These are phyloP conservation scores for Zele albiditarsus DNA, from an alignment of 2,888 invertebrate genomes.

Conservation along the genomic window DNA sequence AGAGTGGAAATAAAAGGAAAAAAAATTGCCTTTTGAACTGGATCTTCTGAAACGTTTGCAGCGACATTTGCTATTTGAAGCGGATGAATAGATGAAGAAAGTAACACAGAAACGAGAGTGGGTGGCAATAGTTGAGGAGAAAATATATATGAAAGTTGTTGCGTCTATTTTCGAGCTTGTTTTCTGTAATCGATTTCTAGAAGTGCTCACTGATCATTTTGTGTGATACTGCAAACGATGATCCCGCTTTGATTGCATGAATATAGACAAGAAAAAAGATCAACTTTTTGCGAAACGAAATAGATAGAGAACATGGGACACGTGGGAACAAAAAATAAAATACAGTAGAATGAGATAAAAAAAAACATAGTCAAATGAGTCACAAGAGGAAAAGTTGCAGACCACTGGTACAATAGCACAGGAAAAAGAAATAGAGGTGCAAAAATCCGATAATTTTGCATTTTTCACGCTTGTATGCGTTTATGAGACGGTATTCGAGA, in stretches of 20 bases:
- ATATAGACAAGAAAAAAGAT: neutral
- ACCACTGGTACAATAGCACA: neutral
- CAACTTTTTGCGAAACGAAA: no score
- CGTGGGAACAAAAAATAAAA: no score
- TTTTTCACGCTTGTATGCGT: neutral
- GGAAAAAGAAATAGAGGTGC: neutral
- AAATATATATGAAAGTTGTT: neutral
- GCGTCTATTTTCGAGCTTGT: neutral
- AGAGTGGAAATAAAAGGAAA: constrained; percentile 3
- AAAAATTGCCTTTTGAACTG: constrained; percentile 6
- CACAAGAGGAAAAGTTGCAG: neutral
- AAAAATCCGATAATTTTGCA: neutral
- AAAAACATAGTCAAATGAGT: neutral
- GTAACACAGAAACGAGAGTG: neutral
- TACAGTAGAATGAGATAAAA: no score
- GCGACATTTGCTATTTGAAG: neutral
- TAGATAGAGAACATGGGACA: no score
- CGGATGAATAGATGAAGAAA: neutral
- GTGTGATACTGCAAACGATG: neutral
- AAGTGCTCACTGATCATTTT: neutral
- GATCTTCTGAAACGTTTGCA: constrained; percentile 19
- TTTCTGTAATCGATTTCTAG: neutral
- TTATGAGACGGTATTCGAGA: neutral
- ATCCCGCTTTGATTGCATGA: neutral
- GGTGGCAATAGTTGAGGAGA: neutral